Evolutionary conservation across 2,113 vertebrate species (phyloP).

Genomic region (Pheucticus melanocephalus): DNA sequence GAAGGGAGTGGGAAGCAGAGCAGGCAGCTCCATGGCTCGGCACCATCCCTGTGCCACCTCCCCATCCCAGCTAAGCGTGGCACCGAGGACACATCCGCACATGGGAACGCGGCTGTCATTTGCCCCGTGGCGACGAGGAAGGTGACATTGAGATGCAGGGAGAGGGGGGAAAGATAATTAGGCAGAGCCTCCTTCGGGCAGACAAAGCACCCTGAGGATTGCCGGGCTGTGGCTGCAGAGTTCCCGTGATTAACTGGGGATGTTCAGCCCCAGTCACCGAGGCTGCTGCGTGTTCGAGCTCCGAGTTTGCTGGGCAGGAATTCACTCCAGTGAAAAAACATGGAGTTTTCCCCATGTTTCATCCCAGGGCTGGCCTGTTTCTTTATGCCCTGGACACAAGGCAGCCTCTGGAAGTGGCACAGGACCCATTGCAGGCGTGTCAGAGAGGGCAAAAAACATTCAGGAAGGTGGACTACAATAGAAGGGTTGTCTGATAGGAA

Average conservation of each 20-base stretch:
- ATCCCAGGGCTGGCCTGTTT: neutral
- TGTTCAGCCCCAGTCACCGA: neutral
- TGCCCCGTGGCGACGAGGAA: neutral
- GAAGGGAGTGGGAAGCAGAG: neutral
- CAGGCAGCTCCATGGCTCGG: neutral
- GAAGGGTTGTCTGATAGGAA: constrained; percentile 46
- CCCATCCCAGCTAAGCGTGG: fast-evolving
- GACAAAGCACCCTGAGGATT: neutral
- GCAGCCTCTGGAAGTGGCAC: neutral
- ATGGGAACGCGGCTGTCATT: neutral
- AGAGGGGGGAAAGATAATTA: neutral
- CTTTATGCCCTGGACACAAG: neutral
- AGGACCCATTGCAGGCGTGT: neutral
- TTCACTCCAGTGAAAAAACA: neutral
- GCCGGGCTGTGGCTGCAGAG: neutral
- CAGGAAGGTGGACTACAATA: constrained; percentile 58
- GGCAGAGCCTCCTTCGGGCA: constrained; percentile 22
- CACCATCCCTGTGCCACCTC: neutral
- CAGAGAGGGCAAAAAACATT: neutral
- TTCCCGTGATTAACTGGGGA: neutral
- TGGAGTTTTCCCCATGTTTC: neutral
- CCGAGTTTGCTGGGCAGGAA: neutral
- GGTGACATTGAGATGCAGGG: constrained; percentile 52
- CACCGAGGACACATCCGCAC: neutral
- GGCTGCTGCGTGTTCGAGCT: neutral